Percentiles rank a stretch among this genome's conserved stretches.
These are phyloP conservation scores for Malurus leucopterus DNA, from an alignment of 2,797 vertebrate genomes.

Conservation along the genomic window DNA sequence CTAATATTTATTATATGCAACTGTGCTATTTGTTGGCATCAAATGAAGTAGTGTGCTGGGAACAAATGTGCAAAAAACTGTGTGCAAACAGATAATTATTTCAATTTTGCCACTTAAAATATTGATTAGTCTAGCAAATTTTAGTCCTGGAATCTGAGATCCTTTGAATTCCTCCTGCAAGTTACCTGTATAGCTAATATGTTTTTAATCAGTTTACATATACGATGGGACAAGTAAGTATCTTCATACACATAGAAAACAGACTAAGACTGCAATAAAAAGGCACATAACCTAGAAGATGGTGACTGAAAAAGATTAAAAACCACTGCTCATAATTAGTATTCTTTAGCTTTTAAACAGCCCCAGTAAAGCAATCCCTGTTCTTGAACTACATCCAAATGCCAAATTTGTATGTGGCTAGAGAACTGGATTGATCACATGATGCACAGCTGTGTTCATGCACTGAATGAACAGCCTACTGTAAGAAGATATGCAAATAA, in stretches of 20 bases:
- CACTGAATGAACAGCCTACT: not conserved
- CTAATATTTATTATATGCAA: not conserved
- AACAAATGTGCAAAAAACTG: not conserved
- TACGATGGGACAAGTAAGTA: not conserved
- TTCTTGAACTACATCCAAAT: not conserved
- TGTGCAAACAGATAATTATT: not conserved
- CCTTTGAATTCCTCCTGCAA: not conserved
- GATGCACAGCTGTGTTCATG: not conserved
- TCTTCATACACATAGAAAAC: not conserved
- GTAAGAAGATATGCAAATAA: not conserved
- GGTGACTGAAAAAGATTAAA: not conserved
- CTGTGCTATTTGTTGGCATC: not conserved
- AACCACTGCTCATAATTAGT: not conserved
- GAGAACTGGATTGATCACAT: not conserved
- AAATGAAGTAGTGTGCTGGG: not conserved
- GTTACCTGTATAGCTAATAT: not conserved
- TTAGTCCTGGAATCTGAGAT: not conserved
- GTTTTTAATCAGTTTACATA: not conserved
- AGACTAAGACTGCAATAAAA: not conserved
- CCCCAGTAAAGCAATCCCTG: not conserved
- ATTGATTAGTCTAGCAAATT: not conserved
- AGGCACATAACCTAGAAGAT: not conserved
- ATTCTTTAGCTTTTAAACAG: not conserved
- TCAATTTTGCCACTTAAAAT: not conserved
- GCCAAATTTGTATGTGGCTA: not conserved